A percentile compares a stretch with the other conserved stretches of the same genome.
Evolutionary conservation across 2,113 vertebrate genomes (phyloP).

Genomic region (Mormoops blainvillei): DNA sequence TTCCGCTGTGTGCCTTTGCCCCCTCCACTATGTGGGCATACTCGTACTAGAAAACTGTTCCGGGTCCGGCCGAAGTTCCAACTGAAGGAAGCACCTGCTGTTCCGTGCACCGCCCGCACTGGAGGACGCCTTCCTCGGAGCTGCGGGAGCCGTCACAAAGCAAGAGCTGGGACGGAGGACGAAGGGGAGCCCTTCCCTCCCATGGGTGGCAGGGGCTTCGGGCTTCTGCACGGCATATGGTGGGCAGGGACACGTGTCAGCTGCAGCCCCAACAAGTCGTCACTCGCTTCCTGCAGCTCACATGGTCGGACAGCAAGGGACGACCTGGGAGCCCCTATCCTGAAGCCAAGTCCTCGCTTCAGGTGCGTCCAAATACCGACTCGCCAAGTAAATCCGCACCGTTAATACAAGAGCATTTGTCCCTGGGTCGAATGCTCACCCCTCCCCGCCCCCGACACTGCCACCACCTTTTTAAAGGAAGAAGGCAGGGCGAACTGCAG

Average conservation of each 20-base stretch:
- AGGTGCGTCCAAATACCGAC: not conserved
- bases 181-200: not conserved
- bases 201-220: not conserved
- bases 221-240: not conserved
- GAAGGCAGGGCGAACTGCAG: not conserved
- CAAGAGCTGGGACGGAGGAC: not conserved
- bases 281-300: conserved; percentile 52
- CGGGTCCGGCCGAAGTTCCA: not conserved
- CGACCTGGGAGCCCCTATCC: not conserved
- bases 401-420: not conserved
- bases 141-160: not conserved
- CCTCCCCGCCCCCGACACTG: fast-evolving
- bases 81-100: not conserved
- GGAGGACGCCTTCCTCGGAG: not conserved
- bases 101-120: not conserved
- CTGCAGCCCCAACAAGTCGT: fast-evolving
- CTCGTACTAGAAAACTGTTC: not conserved
- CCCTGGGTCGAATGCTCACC: not conserved
- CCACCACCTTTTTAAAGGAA: not conserved
- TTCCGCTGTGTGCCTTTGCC: not conserved
- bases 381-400: not conserved
- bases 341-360: not conserved
- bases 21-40: not conserved
- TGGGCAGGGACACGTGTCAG: conserved; percentile 5
- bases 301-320: not conserved